Percentiles rank a stretch among this genome's conserved stretches.
Conservation (phyloP, 2,888 invertebrate genomes). For the Seira musarum region DNA sequence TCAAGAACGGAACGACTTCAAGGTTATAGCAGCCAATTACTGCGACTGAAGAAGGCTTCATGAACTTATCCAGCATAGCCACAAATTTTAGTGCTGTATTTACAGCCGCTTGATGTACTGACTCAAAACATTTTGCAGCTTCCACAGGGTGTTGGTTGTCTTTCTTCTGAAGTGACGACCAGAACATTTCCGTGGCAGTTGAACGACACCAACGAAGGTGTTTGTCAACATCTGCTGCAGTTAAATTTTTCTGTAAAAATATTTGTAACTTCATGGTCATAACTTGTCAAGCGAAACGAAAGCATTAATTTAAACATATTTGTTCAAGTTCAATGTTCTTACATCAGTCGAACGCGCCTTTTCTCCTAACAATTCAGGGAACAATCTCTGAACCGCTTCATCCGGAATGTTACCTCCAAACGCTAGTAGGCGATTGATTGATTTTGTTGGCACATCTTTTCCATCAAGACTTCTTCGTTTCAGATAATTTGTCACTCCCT, state of each 20-base stretch:
- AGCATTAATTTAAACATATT: too few relatives aligned
- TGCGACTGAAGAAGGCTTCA: slow-evolving; percentile 38
- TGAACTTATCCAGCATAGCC: slow-evolving; percentile 44
- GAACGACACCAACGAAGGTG: slow-evolving; percentile 35
- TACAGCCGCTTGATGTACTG: slow-evolving; percentile 55
- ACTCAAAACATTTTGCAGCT: slow-evolving; percentile 55
- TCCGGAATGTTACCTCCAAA: slow-evolving; percentile 28
- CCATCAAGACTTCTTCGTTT: slow-evolving; percentile 41
- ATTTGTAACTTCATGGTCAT: too few relatives aligned
- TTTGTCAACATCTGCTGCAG: slow-evolving; percentile 31
- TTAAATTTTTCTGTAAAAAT: slow-evolving; percentile 34
- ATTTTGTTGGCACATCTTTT: neutral
- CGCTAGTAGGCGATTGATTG: slow-evolving; percentile 24
- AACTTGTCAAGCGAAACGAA: too few relatives aligned
- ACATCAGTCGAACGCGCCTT: slow-evolving; percentile 30
- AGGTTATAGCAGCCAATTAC: slow-evolving; percentile 38
- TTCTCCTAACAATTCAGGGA: slow-evolving; percentile 24
- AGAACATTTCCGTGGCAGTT: slow-evolving; percentile 48
- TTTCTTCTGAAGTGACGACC: slow-evolving; percentile 36
- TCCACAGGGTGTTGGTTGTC: slow-evolving; percentile 37
- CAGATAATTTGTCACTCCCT: neutral
- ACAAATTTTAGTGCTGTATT: slow-evolving; percentile 49
- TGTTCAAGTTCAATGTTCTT: too few relatives aligned
- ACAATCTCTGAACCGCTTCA: slow-evolving; percentile 18
- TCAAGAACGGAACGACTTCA: slow-evolving; percentile 58